Base-by-base conservation (phyloP, 2,888 invertebrate genomes). In the Dynastes hyllus region DNA sequence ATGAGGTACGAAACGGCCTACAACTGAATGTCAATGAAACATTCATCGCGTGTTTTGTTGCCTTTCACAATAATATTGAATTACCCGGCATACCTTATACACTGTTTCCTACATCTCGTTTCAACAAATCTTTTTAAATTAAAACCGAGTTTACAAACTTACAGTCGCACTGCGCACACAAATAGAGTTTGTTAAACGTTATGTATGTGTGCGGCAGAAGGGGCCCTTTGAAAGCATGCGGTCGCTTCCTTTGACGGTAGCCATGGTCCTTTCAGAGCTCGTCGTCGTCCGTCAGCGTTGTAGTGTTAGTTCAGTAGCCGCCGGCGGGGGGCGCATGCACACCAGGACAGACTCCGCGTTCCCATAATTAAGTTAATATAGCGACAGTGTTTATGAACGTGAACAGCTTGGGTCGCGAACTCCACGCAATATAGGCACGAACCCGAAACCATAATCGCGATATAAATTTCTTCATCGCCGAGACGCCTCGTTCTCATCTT, bases 391-490 rank as follows among this genome's bases (percentile, higher is more conserved):
- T 83, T 83, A 82, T 82, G 82, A 81, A 81, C 81, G 82, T 83
- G 83, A 83, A 83, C 82, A 80, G 81, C 81, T 79, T 50, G 81
- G 81, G 79, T 78, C 78, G 81, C 76, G 82, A 83, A 82, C 45
- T 8, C 11, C 32, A 5, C 45, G 84, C 84, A 85, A 84, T 85
- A 86, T 85, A 84, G 84, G 85, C 85, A 84, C 83, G 83, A 85
- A 85, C 86, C 85, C 85, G 83, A 85, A 86, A 86, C 86, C 85
- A 85, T 87, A 86, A 87, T 86, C 86, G 83, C 84, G 84, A 86
- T 85, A 86, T 86, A 86, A 87, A 86, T 86, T 86, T 84, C 84
- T 83, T 45, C 32, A 55, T 55, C 22, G 55, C 63, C 63, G 63
- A 63, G 32, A 22, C n/a, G 29, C 61, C 32, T 37, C 22, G 61